phyloP scores from a whole-genome alignment of 2,113 vertebrate genomes.

The Tympanuchus pallidicinctus region DNA sequence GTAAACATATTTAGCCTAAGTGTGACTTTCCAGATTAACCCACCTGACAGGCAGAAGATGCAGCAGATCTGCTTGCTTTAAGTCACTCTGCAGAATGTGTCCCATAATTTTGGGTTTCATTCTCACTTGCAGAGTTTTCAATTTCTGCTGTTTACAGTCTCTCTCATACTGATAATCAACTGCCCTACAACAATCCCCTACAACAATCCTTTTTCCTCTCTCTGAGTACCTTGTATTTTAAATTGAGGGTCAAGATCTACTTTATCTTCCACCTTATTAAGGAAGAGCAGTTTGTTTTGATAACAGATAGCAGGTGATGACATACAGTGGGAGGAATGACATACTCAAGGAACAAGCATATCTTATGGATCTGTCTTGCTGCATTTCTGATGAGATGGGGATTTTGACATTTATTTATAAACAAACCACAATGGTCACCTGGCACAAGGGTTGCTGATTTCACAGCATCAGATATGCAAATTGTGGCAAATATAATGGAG shows the following conservation, averaged over 20 bases:
- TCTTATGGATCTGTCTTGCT: not conserved
- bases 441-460: not conserved
- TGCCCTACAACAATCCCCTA: not conserved
- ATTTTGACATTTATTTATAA: not conserved
- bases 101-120: not conserved
- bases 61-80: not conserved
- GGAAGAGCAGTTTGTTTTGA: not conserved
- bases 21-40: conserved; percentile 55
- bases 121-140: not conserved
- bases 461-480: not conserved
- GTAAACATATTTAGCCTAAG: conserved; percentile 48
- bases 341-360: accelerated
- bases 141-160: not conserved
- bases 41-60: conserved; percentile 41
- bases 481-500: not conserved
- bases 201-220: not conserved
- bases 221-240: not conserved
- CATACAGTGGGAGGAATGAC: accelerated
- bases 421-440: not conserved
- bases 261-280: not conserved
- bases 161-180: not conserved
- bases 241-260: not conserved
- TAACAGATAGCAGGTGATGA: not conserved
- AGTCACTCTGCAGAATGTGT: not conserved
- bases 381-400: not conserved